Evolutionary conservation across 2,888 invertebrate genomes (phyloP).

Genomic region (Rhimphoctona megacephalus): DNA sequence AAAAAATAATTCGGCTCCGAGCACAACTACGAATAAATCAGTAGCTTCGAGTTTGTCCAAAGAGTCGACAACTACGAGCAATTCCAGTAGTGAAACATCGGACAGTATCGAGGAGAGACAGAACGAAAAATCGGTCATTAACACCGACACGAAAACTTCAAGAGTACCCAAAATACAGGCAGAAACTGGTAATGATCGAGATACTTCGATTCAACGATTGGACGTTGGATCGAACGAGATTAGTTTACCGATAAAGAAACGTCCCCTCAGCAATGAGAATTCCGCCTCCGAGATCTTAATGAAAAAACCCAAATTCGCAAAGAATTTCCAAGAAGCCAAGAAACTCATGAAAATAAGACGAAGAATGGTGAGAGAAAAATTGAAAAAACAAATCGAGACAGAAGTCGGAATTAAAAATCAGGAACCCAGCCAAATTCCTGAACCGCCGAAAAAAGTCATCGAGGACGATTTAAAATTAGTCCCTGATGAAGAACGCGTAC

Average conservation of each 20-base stretch:
- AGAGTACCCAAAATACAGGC: constrained; percentile 4
- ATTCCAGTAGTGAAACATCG: constrained; percentile 82
- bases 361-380: constrained; percentile 88
- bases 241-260: constrained; percentile 81
- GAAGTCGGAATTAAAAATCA: constrained; percentile 64
- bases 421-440: not conserved
- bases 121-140: constrained; percentile 53
- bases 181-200: constrained; percentile 16
- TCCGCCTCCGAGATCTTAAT: constrained; percentile 81
- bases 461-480: constrained; percentile 74
- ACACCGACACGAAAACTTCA: constrained; percentile 5
- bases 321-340: constrained; percentile 89
- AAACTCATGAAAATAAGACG: constrained; percentile 89
- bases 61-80: constrained; percentile 86
- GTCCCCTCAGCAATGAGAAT: constrained; percentile 70
- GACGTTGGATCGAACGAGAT: constrained; percentile 72
- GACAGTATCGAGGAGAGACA: constrained; percentile 79
- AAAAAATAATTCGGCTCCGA: constrained; percentile 85
- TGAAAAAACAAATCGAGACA: constrained; percentile 86
- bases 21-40: constrained; percentile 82
- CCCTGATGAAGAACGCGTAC: constrained; percentile 83
- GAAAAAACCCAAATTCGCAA: constrained; percentile 90
- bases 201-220: constrained; percentile 62
- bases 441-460: constrained; percentile 11
- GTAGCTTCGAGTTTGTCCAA: constrained; percentile 85